Evolutionary conservation across 2,797 vertebrate species (phyloP), one percentile per base, ranked within the genome.

Genomic region (Sitta carolinensis): DNA sequence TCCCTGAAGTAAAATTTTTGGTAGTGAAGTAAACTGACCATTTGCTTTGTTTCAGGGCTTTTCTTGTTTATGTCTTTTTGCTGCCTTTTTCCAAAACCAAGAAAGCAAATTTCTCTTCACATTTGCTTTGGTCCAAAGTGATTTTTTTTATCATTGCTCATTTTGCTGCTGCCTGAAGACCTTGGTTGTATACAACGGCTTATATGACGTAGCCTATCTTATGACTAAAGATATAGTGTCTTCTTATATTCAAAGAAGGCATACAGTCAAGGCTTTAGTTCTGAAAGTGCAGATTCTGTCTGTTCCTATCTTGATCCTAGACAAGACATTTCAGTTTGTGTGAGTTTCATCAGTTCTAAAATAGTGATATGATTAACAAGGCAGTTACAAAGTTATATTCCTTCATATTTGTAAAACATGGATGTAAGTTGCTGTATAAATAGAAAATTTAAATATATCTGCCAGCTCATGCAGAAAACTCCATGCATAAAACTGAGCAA

Each of bases 361-460:
- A 82, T 55, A 83, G 70, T 29, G 52, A 42, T 84, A n/a, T 77
- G 69, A 91, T 92, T 91, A 57, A 69, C 67, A 74, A 94, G 67
- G 70, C 89, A 77, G 38, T 87, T 93, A 89, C 70, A 79, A 86
- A 93, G 88, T 88, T 88, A 87, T 91, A 79, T 89, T 94, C 47
- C 78, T 94, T 93, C 54, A 14, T 93, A 76, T 95, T 95, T 96
- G 70, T 95, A 91, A 95, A 96, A 93, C 84, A 86, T 90, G 80
- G 74, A 72, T 94, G 70, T 91, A 95, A 94, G 64, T 88, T 94
- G 61, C 83, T 82, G 40, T 84, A 95, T 90, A 96, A 95, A 94
- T 94, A 94, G 95, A 88, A 93, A 82, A 92, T 94, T 85, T 91
- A 95, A 96, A 89, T 91, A 76, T 95, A 91, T 86, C 85, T 94